Percentiles rank a stretch among this genome's conserved stretches.
phyloP scores from a whole-genome alignment of 2,113 vertebrate genomes.

The Trichomycterus rosablanca region DNA sequence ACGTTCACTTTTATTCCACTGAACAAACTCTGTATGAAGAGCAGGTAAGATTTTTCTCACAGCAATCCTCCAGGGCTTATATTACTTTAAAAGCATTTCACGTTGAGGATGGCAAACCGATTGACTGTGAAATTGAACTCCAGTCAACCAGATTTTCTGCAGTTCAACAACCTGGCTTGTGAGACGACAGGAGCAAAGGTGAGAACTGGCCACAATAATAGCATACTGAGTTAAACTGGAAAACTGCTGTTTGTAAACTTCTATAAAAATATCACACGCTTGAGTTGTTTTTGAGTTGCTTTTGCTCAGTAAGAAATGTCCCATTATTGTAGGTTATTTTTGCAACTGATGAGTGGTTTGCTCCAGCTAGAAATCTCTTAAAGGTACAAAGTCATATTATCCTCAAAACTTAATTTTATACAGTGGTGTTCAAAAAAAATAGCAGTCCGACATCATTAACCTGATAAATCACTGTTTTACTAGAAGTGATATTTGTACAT shows the following conservation, averaged over 20 bases:
- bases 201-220: conserved; percentile 32
- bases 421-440: no score
- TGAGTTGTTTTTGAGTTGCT: no score
- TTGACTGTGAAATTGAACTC: conserved; percentile 1
- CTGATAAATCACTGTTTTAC: no score
- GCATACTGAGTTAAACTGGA: neutral
- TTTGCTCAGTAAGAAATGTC: no score
- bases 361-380: conserved; percentile 66
- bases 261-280: no score
- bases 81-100: conserved; percentile 4
- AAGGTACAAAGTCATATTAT: conserved; percentile 55
- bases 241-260: neutral
- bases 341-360: conserved; percentile 73
- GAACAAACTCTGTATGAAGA: neutral
- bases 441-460: no score
- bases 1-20: conserved; percentile 7
- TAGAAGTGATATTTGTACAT: no score
- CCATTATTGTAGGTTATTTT: conserved; percentile 60
- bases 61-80: neutral
- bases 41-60: conserved; percentile 10
- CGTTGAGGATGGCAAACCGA: conserved; percentile 45
- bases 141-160: conserved; percentile 57
- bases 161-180: conserved; percentile 64
- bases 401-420: no score
- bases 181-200: conserved; percentile 65